These are phyloP conservation scores for Solenopsis fugax DNA, from an alignment of 1,140 invertebrate genomes.

Conservation along the genomic window DNA sequence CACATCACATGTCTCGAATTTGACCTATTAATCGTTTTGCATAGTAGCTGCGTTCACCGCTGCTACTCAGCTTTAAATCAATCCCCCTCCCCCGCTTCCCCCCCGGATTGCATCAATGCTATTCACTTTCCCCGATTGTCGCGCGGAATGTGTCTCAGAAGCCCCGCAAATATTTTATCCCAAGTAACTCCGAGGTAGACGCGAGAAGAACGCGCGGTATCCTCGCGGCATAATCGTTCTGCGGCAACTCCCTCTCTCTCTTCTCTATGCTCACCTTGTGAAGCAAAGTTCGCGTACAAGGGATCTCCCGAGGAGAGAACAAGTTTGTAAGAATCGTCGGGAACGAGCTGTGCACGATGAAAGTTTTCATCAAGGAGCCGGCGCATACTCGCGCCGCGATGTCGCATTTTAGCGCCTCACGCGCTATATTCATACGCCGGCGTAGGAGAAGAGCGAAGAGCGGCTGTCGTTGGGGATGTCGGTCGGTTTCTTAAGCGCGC, in stretches of 20 bases:
- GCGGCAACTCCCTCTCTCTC: neutral
- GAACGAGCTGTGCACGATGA: slow-evolving; percentile 40
- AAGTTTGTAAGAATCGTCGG: slow-evolving; percentile 62
- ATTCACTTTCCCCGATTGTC: neutral
- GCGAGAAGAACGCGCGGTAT: slow-evolving; percentile 21
- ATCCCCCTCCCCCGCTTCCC: no score
- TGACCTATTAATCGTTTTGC: slow-evolving; percentile 40
- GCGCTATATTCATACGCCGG: neutral
- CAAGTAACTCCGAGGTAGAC: neutral
- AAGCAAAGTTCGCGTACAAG: slow-evolving; percentile 27
- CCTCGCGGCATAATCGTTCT: slow-evolving; percentile 21
- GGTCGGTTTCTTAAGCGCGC: slow-evolving; percentile 11
- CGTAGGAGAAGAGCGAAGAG: neutral
- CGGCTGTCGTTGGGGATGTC: slow-evolving; percentile 17
- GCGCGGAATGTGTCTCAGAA: slow-evolving; percentile 31
- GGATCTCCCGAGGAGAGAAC: slow-evolving; percentile 21
- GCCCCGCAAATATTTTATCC: neutral
- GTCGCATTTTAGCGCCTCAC: neutral
- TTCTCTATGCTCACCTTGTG: neutral
- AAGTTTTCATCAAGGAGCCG: slow-evolving; percentile 70
- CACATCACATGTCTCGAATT: slow-evolving; percentile 53
- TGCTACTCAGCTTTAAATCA: neutral
- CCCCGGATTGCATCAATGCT: no score
- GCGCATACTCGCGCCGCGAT: slow-evolving; percentile 28
- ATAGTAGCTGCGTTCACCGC: neutral